Conservation (phyloP, 2,113 vertebrate genomes). For the Bothrops jararaca region DNA sequence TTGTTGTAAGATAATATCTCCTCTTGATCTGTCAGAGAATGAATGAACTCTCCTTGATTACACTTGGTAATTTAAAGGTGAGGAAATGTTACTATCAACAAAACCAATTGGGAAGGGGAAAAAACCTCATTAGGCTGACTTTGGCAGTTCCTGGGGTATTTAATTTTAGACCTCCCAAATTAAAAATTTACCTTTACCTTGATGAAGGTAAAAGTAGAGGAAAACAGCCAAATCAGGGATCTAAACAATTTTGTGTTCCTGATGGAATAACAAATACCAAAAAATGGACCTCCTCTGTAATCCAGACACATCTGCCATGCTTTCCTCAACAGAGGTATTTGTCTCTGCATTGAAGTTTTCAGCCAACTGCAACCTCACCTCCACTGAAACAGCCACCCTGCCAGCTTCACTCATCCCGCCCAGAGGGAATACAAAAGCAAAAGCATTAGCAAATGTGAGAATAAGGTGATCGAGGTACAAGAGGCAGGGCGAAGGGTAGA, state of each 20-base stretch:
- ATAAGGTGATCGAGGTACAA: not conserved
- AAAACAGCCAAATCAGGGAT: not conserved
- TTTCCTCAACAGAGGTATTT: not conserved
- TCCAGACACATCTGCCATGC: not conserved
- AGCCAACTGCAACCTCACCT: not conserved
- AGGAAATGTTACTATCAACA: constrained; percentile 4
- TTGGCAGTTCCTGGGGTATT: not conserved
- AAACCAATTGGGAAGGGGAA: not conserved
- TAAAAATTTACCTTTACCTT: not conserved
- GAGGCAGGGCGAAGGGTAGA: not conserved
- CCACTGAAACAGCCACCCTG: not conserved
- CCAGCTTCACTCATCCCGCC: not conserved
- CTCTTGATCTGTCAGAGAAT: not conserved
- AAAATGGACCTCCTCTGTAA: not conserved
- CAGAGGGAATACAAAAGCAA: constrained; percentile 23
- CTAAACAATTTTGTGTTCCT: not conserved
- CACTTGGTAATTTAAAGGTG: not conserved
- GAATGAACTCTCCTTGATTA: not conserved
- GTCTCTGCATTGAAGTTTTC: not conserved
- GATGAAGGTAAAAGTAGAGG: not conserved
- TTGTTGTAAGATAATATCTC: too few relatives aligned
- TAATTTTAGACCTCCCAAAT: constrained; percentile 2
- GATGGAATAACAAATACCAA: not conserved
- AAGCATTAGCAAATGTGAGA: constrained; percentile 9
- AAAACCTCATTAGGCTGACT: not conserved